Conservation (phyloP, 1,140 invertebrate species). For the Drosophila baimaii region DNA sequence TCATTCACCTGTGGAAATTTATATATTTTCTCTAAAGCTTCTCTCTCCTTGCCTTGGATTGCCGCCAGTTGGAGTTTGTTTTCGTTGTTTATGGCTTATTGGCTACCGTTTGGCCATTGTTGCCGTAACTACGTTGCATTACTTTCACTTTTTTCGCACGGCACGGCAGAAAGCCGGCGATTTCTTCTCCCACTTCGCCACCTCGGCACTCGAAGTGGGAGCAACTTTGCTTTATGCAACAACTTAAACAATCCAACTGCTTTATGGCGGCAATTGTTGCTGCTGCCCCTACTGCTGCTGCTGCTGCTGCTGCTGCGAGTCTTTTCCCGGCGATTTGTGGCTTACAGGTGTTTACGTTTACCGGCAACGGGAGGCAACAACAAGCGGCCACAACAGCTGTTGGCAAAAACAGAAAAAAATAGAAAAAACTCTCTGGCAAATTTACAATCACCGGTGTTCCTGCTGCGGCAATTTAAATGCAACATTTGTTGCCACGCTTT, state of each 20-base stretch:
- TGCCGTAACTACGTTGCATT: conserved; percentile 58
- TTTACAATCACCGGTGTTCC: conserved; percentile 31
- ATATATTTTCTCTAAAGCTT: conserved; percentile 39
- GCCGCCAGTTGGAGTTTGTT: conserved; percentile 41
- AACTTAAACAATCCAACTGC: conserved; percentile 76
- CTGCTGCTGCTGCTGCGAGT: conserved; percentile 1
- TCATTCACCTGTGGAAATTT: conserved; percentile 77
- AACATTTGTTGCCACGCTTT: conserved; percentile 52
- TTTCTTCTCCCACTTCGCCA: conserved; percentile 67
- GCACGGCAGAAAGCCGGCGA: conserved; percentile 61
- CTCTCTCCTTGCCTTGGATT: conserved; percentile 9
- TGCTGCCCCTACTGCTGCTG: no score
- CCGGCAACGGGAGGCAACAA: conserved; percentile 48
- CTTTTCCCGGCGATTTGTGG: conserved; percentile 69
- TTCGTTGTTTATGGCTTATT: conserved; percentile 67
- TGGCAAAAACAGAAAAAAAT: conserved; percentile 21
- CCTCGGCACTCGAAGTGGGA: conserved; percentile 28
- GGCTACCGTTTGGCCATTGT: conserved; percentile 73
- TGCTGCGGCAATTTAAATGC: conserved; percentile 46
- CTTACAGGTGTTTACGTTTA: conserved; percentile 77
- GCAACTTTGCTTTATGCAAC: conserved; percentile 72
- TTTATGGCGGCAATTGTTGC: conserved; percentile 61
- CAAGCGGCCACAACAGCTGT: conserved; percentile 56
- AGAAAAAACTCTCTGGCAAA: conserved; percentile 39
- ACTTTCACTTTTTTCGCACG: conserved; percentile 75